A percentile compares a stretch with the other conserved stretches of the same genome.
Conservation (phyloP, 2,113 vertebrate genomes). For the Trogon surrucura region DNA sequence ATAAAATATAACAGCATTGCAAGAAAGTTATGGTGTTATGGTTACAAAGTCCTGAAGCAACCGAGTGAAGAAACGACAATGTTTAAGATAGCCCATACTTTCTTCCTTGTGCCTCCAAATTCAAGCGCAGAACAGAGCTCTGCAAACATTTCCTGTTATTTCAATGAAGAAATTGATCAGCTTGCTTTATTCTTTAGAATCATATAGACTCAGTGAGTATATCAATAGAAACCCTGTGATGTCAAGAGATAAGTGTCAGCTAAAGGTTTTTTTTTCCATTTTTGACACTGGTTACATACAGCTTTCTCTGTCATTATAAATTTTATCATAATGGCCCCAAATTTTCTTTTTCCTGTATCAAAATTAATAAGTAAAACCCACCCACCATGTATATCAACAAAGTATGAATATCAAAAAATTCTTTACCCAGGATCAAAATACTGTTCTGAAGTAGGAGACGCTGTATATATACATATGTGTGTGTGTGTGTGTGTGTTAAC, state of each 20-base stretch:
- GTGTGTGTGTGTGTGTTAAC: accelerated
- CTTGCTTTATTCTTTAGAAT: not conserved
- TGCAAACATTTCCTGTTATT: not conserved
- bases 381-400: not conserved
- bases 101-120: not conserved
- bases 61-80: not conserved
- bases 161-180: not conserved
- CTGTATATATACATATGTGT: accelerated
- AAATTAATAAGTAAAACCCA: not conserved
- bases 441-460: not conserved
- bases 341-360: not conserved
- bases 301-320: not conserved
- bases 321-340: not conserved
- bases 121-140: not conserved
- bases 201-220: not conserved
- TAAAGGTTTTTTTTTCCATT: not conserved
- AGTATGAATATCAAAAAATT: not conserved
- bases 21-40: not conserved
- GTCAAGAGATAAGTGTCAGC: not conserved
- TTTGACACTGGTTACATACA: not conserved
- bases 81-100: not conserved
- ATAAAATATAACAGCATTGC: not conserved
- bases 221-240: not conserved
- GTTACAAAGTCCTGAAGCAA: constrained; percentile 16
- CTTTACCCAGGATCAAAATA: not conserved